A percentile compares a stretch with the other conserved stretches of the same genome.
These are phyloP conservation scores for Upupa epops DNA, from an alignment of 2,113 vertebrate species.

Conservation along the genomic window DNA sequence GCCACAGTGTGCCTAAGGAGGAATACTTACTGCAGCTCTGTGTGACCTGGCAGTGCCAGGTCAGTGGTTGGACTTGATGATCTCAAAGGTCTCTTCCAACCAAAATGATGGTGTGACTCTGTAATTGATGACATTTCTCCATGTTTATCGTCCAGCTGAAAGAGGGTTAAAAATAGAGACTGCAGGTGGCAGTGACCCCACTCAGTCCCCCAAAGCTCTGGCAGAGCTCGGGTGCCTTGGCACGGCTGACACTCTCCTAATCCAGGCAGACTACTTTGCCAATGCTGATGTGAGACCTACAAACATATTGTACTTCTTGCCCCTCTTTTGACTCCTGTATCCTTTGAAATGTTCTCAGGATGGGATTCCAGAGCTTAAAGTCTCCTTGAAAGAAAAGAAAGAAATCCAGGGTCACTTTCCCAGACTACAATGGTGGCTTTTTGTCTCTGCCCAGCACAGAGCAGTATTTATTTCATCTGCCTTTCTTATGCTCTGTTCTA, in stretches of 20 bases:
- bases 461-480: not conserved
- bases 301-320: not conserved
- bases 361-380: not conserved
- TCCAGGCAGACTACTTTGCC: not conserved
- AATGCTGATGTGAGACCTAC: not conserved
- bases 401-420: constrained; percentile 4
- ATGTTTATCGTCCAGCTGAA: too few species aligned
- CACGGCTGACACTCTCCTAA: not conserved
- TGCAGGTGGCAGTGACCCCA: not conserved
- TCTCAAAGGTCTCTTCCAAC: too few species aligned
- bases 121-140: too few species aligned
- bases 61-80: too few species aligned
- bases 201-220: not conserved
- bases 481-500: not conserved
- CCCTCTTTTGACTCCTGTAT: not conserved
- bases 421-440: not conserved
- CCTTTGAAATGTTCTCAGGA: not conserved
- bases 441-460: not conserved
- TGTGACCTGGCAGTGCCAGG: too few species aligned
- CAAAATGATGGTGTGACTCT: too few species aligned
- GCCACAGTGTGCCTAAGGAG: not conserved
- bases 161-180: not conserved
- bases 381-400: not conserved
- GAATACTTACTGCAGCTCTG: not conserved
- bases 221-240: not conserved